These are phyloP conservation scores for Bombus sylvicola DNA, from an alignment of 1,140 invertebrate genomes.

Conservation along the genomic window DNA sequence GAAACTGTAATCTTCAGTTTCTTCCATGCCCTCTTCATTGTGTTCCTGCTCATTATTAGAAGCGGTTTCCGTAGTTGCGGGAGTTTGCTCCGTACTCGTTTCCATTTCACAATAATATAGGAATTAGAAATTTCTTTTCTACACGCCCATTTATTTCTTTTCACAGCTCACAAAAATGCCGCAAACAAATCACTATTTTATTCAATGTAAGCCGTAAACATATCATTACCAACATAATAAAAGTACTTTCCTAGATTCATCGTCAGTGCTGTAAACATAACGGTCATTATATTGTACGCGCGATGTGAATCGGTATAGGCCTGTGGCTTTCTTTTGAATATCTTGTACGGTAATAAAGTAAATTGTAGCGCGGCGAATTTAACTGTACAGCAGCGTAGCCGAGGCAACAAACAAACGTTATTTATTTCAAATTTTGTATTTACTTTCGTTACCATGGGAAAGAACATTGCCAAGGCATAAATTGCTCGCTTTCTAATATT, in stretches of 20 bases:
- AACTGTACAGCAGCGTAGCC: no score
- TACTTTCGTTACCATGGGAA: no score
- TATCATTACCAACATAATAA: conserved; percentile 55
- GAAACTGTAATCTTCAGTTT: conserved; percentile 77
- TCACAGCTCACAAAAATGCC: conserved; percentile 58
- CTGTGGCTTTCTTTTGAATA: no score
- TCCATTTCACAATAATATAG: conserved; percentile 66
- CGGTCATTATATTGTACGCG: not conserved
- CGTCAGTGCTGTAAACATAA: conserved; percentile 33
- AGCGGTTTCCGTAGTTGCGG: conserved; percentile 42
- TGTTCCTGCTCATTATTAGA: conserved; percentile 76
- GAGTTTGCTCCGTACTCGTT: conserved; percentile 69
- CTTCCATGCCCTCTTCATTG: conserved; percentile 77
- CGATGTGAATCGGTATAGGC: no score
- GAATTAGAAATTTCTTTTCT: conserved; percentile 33
- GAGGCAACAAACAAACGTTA: no score
- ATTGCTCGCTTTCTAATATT: no score
- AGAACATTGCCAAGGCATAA: no score
- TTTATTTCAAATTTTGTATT: no score
- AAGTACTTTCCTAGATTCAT: conserved; percentile 29
- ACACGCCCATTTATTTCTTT: conserved; percentile 61
- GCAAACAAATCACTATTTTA: conserved; percentile 73
- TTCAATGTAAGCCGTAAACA: conserved; percentile 68
- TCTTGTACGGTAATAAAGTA: no score
- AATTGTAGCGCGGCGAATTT: no score